phyloP scores from a whole-genome alignment of 2,888 invertebrate species.

The Blastobasis lacticolella region DNA sequence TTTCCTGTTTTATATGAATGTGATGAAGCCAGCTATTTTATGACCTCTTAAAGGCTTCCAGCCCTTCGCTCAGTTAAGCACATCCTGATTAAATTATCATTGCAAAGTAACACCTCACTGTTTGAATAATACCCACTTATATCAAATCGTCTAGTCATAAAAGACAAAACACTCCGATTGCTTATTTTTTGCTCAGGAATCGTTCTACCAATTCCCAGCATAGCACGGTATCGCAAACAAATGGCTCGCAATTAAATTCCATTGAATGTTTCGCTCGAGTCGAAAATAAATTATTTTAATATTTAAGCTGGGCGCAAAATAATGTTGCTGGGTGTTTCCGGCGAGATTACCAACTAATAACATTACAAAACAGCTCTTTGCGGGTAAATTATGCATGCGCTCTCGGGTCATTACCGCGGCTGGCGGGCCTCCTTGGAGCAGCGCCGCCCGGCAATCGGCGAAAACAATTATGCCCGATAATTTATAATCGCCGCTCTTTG shows the following conservation, averaged over 20 bases:
- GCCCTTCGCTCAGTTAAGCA: conserved; percentile 41
- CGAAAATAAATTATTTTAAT: conserved; percentile 69
- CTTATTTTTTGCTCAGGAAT: no score
- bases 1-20: conserved; percentile 33
- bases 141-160: no score
- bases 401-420: conserved; percentile 68
- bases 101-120: conserved; percentile 39
- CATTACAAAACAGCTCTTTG: conserved; percentile 71
- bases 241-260: conserved; percentile 26
- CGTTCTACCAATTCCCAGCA: neutral
- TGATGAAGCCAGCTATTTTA: conserved; percentile 37
- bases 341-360: conserved; percentile 72
- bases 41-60: conserved; percentile 34
- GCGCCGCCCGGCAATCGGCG: no score
- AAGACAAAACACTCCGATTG: no score
- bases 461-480: no score
- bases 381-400: conserved; percentile 71
- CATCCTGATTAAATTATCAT: conserved; percentile 67
- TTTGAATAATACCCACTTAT: no score
- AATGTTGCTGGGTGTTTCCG: conserved; percentile 65
- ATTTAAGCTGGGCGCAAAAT: conserved; percentile 58
- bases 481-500: no score
- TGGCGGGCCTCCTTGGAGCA: no score
- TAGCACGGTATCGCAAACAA: neutral
- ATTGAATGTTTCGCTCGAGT: conserved; percentile 28